phyloP scores from a whole-genome alignment of 1,140 invertebrate genomes.

The Drosophila tsacasi region DNA sequence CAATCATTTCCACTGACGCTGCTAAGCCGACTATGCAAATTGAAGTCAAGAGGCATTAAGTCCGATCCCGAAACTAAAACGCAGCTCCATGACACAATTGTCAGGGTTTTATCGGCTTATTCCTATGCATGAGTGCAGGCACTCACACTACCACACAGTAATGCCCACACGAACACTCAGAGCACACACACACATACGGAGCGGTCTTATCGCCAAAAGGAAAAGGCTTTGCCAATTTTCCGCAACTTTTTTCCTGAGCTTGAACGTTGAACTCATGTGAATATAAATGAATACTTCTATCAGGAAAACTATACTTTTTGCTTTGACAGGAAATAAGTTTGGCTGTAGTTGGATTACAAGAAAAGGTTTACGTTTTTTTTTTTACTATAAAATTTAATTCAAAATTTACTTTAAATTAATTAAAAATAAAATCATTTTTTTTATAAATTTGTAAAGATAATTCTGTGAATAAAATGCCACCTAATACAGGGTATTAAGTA shows the following conservation, averaged over 20 bases:
- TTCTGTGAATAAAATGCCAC: background rate
- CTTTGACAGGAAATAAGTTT: background rate
- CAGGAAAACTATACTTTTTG: slow-evolving; percentile 6
- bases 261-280: slow-evolving; percentile 9
- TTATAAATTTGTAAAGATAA: background rate
- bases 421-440: background rate
- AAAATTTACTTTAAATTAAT: background rate
- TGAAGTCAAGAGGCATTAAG: slow-evolving; percentile 62
- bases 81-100: slow-evolving; percentile 59
- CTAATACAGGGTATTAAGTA: background rate
- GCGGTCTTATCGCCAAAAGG: slow-evolving; percentile 36
- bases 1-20: slow-evolving; percentile 41
- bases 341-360: background rate
- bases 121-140: slow-evolving; percentile 50
- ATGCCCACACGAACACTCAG: slow-evolving; percentile 7
- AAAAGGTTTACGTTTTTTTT: background rate
- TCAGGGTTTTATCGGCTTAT: slow-evolving; percentile 62
- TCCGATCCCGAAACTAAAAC: slow-evolving; percentile 57
- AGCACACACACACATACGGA: background rate
- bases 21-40: slow-evolving; percentile 63
- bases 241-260: slow-evolving; percentile 4
- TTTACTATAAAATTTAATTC: background rate
- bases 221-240: slow-evolving; percentile 37
- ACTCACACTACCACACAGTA: slow-evolving; percentile 21
- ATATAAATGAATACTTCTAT: slow-evolving; percentile 13